Percentiles rank a stretch among this genome's conserved stretches.
Conservation (phyloP, 2,113 vertebrate genomes). For the Vireo altiloquus region DNA sequence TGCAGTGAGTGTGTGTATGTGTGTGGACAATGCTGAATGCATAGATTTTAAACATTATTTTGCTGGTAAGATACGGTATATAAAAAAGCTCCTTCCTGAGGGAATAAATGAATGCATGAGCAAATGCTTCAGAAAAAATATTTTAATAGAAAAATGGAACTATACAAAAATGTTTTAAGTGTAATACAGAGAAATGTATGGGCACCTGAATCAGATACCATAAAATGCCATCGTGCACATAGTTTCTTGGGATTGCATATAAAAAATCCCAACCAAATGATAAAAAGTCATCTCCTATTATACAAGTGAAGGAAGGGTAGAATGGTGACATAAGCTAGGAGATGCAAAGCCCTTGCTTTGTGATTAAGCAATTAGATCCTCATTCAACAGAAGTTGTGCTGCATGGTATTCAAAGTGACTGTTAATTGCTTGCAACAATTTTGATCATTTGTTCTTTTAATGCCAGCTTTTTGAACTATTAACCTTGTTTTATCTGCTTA, state of each 20-base stretch:
- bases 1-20: conserved; percentile 13
- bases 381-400: neutral
- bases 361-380: neutral
- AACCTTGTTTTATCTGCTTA: conserved; percentile 12
- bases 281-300: neutral
- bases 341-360: neutral
- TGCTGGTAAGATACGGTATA: neutral
- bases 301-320: neutral
- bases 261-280: neutral
- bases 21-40: neutral
- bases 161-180: neutral
- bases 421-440: conserved; percentile 15
- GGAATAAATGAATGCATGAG: neutral
- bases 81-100: neutral
- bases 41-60: conserved; percentile 36
- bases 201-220: neutral
- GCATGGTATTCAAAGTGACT: conserved; percentile 1
- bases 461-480: conserved; percentile 16
- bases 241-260: neutral
- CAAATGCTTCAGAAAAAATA: neutral
- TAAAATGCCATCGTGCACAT: neutral
- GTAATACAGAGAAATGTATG: neutral
- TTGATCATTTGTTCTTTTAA: conserved; percentile 4
- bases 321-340: neutral
- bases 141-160: neutral